A percentile compares a stretch with the other conserved stretches of the same genome.
These are phyloP conservation scores for Druon quercuslanigerum DNA, from an alignment of 1,140 invertebrate genomes.

Conservation along the genomic window DNA sequence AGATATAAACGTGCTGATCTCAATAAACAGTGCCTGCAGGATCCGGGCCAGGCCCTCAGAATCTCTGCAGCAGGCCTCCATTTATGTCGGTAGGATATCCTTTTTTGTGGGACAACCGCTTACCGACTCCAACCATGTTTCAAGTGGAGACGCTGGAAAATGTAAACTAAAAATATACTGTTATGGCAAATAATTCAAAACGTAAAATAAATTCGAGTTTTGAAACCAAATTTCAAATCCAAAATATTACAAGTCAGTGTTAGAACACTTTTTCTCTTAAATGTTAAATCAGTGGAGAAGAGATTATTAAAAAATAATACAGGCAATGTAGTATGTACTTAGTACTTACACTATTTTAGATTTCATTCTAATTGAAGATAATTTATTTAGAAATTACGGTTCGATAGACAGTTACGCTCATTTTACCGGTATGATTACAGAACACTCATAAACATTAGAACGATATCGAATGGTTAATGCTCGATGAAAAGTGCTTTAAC, in stretches of 20 bases:
- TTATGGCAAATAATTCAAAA: no score
- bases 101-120: background rate
- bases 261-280: no score
- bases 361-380: constrained; percentile 1
- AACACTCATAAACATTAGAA: background rate
- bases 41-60: constrained; percentile 47
- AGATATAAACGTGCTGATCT: constrained; percentile 44
- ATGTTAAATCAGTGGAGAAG: no score
- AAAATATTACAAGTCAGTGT: no score
- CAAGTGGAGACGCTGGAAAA: background rate
- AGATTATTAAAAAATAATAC: no score
- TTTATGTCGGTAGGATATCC: background rate
- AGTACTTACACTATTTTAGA: background rate
- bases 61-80: background rate
- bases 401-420: background rate
- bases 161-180: no score
- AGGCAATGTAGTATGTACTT: no score
- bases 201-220: no score
- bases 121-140: background rate
- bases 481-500: constrained; percentile 6
- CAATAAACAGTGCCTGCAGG: constrained; percentile 46
- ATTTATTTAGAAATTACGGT: background rate
- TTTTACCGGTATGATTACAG: background rate
- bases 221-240: no score
- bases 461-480: constrained; percentile 2